phyloP scores from a whole-genome alignment of 2,888 invertebrate species.

The Lepidonotus clava region DNA sequence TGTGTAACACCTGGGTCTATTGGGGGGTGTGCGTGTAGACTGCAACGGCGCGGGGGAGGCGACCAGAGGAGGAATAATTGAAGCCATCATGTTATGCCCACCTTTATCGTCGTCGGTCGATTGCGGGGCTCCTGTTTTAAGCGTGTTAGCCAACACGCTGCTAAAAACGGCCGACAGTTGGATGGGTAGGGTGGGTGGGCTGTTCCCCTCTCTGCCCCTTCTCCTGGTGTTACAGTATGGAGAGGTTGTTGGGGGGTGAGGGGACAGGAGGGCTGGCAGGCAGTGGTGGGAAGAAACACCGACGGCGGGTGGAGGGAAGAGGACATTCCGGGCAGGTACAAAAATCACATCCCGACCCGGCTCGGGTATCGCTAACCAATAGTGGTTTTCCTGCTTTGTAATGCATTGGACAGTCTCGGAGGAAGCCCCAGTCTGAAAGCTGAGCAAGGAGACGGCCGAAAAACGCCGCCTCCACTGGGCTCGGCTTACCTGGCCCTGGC shows the following conservation, averaged over 20 bases:
- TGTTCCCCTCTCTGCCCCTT: no score
- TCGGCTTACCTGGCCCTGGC: background rate
- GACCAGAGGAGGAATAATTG: background rate
- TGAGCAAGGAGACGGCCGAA: background rate
- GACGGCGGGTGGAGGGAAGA: background rate
- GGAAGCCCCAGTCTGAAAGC: constrained; percentile 9
- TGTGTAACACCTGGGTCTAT: no score
- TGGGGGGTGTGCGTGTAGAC: background rate
- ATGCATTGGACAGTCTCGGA: constrained; percentile 24
- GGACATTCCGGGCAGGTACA: constrained; percentile 11
- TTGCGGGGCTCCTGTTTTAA: background rate
- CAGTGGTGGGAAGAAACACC: background rate
- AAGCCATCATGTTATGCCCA: constrained; percentile 24
- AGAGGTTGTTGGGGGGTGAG: background rate
- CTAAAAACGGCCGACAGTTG: background rate
- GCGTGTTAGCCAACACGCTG: constrained; percentile 1
- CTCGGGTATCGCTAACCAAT: constrained; percentile 22
- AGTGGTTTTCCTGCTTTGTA: constrained; percentile 28
- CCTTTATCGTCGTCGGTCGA: background rate
- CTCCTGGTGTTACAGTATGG: background rate
- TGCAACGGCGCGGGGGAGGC: no score
- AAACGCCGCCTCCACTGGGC: background rate
- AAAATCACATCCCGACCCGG: background rate
- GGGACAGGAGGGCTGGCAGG: no score
- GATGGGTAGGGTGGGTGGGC: no score